A percentile compares a stretch with the other conserved stretches of the same genome.
phyloP scores from a whole-genome alignment of 2,113 vertebrate species.

The Myrmophylax atrothorax region DNA sequence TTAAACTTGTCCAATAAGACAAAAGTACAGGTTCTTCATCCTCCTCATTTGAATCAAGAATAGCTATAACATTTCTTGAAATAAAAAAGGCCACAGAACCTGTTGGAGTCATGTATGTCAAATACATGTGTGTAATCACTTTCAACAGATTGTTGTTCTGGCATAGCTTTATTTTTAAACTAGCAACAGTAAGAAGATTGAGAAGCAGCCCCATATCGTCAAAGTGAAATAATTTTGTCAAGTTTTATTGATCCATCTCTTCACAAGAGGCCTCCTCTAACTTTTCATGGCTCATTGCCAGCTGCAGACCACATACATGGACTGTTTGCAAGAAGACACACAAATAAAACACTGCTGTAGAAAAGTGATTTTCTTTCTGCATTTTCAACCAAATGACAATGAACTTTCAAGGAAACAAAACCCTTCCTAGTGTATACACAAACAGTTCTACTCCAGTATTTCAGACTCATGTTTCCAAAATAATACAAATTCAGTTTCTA shows the following conservation, averaged over 20 bases:
- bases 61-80: not conserved
- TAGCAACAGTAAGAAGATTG: not conserved
- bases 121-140: not conserved
- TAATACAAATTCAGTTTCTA: not conserved
- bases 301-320: not conserved
- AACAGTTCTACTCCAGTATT: not conserved
- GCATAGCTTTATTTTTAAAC: not conserved
- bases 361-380: not conserved
- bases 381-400: not conserved
- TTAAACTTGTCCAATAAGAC: not conserved
- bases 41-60: not conserved
- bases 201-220: not conserved
- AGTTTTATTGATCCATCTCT: not conserved
- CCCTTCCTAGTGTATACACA: not conserved
- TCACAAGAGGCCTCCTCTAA: constrained; percentile 1
- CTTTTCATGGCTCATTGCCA: not conserved
- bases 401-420: not conserved
- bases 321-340: not conserved
- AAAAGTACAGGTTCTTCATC: not conserved
- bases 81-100: not conserved
- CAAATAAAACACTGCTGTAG: not conserved
- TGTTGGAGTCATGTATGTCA: not conserved
- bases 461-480: not conserved
- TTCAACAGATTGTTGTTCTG: not conserved
- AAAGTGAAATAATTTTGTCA: not conserved